Conservation (phyloP, 2,113 vertebrate genomes). For the Mustela lutreola region DNA sequence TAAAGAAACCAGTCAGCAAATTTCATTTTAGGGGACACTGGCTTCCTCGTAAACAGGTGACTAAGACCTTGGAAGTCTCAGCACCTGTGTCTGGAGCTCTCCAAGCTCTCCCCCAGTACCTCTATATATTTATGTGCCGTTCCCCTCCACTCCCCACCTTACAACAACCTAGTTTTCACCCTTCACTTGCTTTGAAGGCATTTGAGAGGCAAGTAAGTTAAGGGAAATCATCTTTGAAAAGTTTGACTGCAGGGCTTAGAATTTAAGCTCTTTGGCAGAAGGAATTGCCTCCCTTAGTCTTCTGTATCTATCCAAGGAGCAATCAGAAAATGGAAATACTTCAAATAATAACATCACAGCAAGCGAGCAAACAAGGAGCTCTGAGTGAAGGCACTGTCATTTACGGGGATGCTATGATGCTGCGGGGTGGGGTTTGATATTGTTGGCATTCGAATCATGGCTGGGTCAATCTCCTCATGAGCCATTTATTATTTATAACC, state of each 20-base stretch:
- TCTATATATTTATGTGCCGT: not conserved
- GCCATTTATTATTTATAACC: not conserved
- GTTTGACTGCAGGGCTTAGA: not conserved
- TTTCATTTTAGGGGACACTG: not conserved
- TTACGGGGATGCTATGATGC: accelerated
- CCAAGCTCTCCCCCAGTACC: accelerated
- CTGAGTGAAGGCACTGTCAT: not conserved
- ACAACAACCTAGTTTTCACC: not conserved
- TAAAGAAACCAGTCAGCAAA: not conserved
- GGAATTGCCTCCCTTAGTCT: not conserved
- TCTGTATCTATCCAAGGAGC: not conserved
- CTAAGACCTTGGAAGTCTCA: not conserved
- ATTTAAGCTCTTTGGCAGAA: not conserved
- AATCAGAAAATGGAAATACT: not conserved
- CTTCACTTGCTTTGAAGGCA: not conserved
- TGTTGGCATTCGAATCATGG: not conserved
- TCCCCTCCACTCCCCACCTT: not conserved
- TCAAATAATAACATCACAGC: not conserved
- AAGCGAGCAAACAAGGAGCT: not conserved
- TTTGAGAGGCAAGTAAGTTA: not conserved
- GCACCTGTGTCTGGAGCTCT: not conserved
- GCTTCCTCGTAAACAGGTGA: not conserved
- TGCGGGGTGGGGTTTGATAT: accelerated
- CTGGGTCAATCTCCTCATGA: not conserved
- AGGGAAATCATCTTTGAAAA: not conserved